A percentile compares a stretch with the other conserved stretches of the same genome.
Evolutionary conservation across 2,113 vertebrate species (phyloP).

Genomic region (Loxodonta africana): DNA sequence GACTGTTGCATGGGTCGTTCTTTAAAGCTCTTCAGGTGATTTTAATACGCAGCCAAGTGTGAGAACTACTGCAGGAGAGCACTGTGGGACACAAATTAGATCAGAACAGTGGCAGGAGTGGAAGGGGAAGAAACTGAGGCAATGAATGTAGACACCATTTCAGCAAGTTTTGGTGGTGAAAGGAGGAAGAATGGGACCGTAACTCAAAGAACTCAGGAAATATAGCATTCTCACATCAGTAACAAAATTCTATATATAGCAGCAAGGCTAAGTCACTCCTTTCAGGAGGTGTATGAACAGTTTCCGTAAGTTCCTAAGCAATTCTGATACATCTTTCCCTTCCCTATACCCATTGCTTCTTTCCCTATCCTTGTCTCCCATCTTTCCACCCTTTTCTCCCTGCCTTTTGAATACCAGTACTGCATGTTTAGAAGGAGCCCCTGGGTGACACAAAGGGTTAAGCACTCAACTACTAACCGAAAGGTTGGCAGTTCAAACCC

Average conservation of each 20-base stretch:
- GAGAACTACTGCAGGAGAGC: not conserved
- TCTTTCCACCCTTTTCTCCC: not conserved
- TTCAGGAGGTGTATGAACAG: not conserved
- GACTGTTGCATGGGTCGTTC: not conserved
- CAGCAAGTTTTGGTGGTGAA: not conserved
- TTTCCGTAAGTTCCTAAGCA: not conserved
- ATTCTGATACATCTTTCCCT: not conserved
- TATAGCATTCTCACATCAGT: not conserved
- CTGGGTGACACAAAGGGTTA: not conserved
- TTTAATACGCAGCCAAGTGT: not conserved
- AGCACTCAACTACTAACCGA: not conserved
- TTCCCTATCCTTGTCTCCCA: not conserved
- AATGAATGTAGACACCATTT: not conserved
- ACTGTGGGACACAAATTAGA: not conserved
- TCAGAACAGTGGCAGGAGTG: not conserved
- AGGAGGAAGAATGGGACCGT: not conserved
- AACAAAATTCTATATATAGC: not conserved
- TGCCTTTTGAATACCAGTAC: not conserved
- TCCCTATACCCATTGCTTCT: not conserved
- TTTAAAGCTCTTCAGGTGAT: not conserved
- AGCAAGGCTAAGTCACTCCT: not conserved
- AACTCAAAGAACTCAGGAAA: not conserved
- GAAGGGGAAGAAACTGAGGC: not conserved
- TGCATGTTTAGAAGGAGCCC: no score
- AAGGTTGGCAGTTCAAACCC: not conserved